Evolutionary conservation across 2,888 invertebrate species (phyloP).

Genomic region (Yponomeuta sedellus): DNA sequence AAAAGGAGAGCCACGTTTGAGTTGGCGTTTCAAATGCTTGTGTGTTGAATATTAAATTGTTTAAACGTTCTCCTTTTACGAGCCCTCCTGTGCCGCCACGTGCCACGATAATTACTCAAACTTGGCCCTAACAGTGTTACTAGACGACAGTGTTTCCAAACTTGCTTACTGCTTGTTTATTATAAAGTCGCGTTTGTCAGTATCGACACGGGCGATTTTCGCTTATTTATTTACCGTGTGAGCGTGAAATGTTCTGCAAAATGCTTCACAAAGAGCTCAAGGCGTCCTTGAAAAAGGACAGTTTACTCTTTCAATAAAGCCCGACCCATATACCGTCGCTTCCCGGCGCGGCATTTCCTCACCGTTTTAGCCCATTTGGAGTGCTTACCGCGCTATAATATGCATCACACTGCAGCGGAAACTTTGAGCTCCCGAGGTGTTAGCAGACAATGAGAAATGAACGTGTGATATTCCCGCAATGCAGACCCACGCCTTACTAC

Average conservation of each 20-base stretch:
- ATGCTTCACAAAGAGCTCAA: constrained; percentile 59
- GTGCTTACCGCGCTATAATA: constrained; percentile 70
- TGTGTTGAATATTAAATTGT: constrained; percentile 75
- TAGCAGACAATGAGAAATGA: constrained; percentile 71
- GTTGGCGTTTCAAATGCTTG: constrained; percentile 70
- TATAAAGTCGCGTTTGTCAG: background rate
- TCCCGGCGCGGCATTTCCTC: constrained; percentile 56
- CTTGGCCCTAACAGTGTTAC: constrained; percentile 53
- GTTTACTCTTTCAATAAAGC: constrained; percentile 72
- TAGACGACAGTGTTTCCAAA: constrained; percentile 11
- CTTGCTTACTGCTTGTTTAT: constrained; percentile 13
- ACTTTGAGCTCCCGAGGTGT: constrained; percentile 53
- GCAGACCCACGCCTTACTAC: constrained; percentile 37
- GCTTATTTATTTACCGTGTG: constrained; percentile 14
- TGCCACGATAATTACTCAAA: constrained; percentile 63
- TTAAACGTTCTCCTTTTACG: constrained; percentile 69
- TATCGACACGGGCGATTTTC: background rate
- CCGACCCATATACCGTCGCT: constrained; percentile 46
- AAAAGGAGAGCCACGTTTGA: constrained; percentile 68
- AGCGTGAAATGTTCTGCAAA: constrained; percentile 61
- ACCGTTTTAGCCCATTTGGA: constrained; percentile 58
- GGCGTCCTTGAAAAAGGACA: constrained; percentile 69
- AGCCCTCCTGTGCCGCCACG: constrained; percentile 49
- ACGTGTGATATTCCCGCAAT: constrained; percentile 68
- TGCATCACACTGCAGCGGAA: constrained; percentile 70